phyloP scores from a whole-genome alignment of 2,888 invertebrate species.

The Chymomyza caudatula region DNA sequence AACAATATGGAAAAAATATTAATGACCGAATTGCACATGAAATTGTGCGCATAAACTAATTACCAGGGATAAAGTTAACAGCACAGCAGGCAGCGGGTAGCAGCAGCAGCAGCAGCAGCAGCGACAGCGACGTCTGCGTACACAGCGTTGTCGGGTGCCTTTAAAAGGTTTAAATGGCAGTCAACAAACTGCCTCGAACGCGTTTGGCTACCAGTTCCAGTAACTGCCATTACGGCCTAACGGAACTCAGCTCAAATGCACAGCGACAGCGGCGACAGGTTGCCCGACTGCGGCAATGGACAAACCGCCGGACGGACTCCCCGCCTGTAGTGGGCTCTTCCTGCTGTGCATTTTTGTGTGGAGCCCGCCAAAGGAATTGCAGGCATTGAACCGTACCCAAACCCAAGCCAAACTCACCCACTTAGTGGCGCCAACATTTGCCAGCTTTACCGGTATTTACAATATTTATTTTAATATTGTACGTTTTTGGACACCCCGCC shows the following conservation, averaged over 20 bases:
- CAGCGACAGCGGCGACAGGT: slow-evolving; percentile 24
- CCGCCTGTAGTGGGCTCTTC: slow-evolving; percentile 21
- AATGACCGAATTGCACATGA: slow-evolving; percentile 70
- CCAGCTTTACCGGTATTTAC: slow-evolving; percentile 70
- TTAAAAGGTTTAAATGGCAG: slow-evolving; percentile 60
- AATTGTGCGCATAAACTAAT: slow-evolving; percentile 72
- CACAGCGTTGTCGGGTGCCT: slow-evolving; percentile 34
- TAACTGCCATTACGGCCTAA: slow-evolving; percentile 43
- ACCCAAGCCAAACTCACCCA: slow-evolving; percentile 29
- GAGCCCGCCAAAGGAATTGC: neutral
- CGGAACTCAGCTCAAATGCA: slow-evolving; percentile 35
- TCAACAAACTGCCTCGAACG: slow-evolving; percentile 2
- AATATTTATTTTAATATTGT: slow-evolving; percentile 72
- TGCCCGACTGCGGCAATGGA: slow-evolving; percentile 9
- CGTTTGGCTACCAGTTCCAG: neutral
- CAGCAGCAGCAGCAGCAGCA: neutral
- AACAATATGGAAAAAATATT: slow-evolving; percentile 57
- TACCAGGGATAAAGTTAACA: slow-evolving; percentile 71
- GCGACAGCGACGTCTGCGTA: neutral
- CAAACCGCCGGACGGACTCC: neutral
- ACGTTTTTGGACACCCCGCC: slow-evolving; percentile 38
- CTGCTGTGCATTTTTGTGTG: slow-evolving; percentile 39
- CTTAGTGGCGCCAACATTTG: slow-evolving; percentile 38
- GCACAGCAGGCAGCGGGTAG: slow-evolving; percentile 28
- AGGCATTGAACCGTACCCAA: neutral